Evolutionary conservation across 2,113 vertebrate genomes (phyloP), one percentile per base, ranked within the genome.

Genomic region (Perca flavescens): DNA sequence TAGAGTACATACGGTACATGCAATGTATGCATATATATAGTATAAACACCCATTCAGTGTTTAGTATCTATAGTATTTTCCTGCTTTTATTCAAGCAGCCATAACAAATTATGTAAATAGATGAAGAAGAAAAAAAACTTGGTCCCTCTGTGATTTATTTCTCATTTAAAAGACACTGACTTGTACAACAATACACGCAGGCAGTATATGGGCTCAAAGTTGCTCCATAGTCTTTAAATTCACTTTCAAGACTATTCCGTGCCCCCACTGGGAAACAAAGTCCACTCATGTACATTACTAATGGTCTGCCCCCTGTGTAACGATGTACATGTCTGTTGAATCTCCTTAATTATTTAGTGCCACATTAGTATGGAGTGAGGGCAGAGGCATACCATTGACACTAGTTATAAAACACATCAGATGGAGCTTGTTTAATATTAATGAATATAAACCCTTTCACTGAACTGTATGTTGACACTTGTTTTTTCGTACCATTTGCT

Each of bases 341-440:
- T 71, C 57, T 65, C 22, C 19, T 92, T 83, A 90, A 94, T 92
- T 79, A 92, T 92, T 91, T 85, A 89, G 68, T 16, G 50, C 2
- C 54, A 80, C 36, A 89, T 92, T 85, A 90, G 52, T 77, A 72
- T 64, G 71, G 47, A 85, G 80, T 72, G 28, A 76, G 78, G 22
- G 62, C 68, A 46, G 72, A 65, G 25, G 40, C 60, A 40, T 70
- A 81, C 74, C 65, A 10, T 31, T 83, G 72, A 73, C 69, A 82
- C 57, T 58, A 56, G 70, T 78, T 82, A 60, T 57, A 58, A 77
- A 82, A 68, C 52, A 60, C 74, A 53, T 69, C 75, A 82, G 70
- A 79, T 74, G 77, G 69, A 53, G 72, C 74, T 57, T 69, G 28
- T 87, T 91, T 78, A 90, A 80, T 91, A 89, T 92, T 88, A 58